These are phyloP conservation scores for Heterodera filipjevi DNA, from an alignment of 2,888 invertebrate species.

Conservation along the genomic window DNA sequence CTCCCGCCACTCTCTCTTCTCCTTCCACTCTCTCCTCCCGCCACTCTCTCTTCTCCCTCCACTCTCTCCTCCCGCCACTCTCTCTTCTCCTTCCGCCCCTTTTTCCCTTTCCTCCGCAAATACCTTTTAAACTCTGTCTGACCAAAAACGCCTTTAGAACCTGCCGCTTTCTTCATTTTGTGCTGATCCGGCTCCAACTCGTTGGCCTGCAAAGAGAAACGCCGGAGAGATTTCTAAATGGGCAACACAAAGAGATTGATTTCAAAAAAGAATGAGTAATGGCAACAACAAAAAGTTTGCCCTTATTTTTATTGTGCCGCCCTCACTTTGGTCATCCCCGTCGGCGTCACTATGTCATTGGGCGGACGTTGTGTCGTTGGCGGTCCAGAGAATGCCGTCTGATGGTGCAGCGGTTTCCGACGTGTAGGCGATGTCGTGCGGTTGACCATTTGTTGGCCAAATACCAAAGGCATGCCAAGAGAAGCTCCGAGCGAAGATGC, in stretches of 20 bases:
- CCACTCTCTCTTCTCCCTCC: too few relatives aligned
- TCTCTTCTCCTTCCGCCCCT: constrained; percentile 24
- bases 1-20: too few relatives aligned
- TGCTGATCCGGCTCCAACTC: constrained; percentile 30
- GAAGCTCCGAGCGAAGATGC: background rate
- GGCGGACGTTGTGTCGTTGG: background rate
- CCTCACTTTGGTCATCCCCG: background rate
- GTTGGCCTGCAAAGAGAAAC: constrained; percentile 40
- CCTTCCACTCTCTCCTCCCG: too few relatives aligned
- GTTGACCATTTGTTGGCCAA: constrained; percentile 5
- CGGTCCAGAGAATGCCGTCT: background rate
- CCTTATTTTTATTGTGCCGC: background rate
- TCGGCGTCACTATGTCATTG: background rate
- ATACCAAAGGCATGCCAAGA: constrained; percentile 6
- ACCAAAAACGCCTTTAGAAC: constrained; percentile 31
- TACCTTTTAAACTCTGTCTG: constrained; percentile 31
- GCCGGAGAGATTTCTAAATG: constrained; percentile 23
- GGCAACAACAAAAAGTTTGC: background rate
- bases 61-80: too few relatives aligned
- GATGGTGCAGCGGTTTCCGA: background rate
- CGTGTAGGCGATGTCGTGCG: background rate
- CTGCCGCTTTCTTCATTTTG: constrained; percentile 6
- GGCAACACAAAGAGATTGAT: too few relatives aligned
- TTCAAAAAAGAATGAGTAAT: too few relatives aligned
- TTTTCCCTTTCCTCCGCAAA: constrained; percentile 24